These are phyloP conservation scores for Plusia festucae DNA, from an alignment of 2,888 invertebrate species.

Conservation along the genomic window DNA sequence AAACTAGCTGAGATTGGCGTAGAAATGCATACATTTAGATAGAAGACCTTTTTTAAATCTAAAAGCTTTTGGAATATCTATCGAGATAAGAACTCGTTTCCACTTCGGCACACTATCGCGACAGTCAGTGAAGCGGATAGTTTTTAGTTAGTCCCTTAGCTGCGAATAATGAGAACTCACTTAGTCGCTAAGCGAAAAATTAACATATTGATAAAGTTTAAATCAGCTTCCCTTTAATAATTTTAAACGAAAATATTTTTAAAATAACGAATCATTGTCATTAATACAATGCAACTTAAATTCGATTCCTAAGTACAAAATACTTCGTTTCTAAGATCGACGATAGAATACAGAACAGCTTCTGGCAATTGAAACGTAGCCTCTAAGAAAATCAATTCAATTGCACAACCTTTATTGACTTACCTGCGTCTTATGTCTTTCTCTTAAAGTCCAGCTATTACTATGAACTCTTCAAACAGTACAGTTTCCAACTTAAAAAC, in stretches of 20 bases:
- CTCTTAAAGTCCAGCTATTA: conserved; percentile 22
- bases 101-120: conserved; percentile 41
- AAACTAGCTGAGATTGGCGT: conserved; percentile 58
- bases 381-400: conserved; percentile 33
- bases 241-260: neutral
- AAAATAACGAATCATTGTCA: neutral
- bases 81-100: conserved; percentile 48
- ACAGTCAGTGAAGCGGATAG: conserved; percentile 47
- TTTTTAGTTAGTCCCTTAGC: conserved; percentile 43
- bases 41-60: conserved; percentile 54
- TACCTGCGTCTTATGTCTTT: conserved; percentile 27
- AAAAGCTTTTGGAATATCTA: conserved; percentile 57
- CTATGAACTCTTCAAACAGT: too few relatives aligned
- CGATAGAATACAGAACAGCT: neutral
- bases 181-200: neutral
- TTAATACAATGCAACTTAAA: neutral
- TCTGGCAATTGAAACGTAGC: neutral
- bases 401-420: conserved; percentile 26
- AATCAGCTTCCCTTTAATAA: neutral
- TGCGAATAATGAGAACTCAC: conserved; percentile 16
- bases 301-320: neutral
- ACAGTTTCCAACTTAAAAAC: too few relatives aligned
- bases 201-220: neutral
- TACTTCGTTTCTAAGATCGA: neutral
- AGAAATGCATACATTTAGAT: conserved; percentile 67